Evolutionary conservation across 2,797 vertebrate species (phyloP).

Genomic region (Arrhamphus sclerolepis): DNA sequence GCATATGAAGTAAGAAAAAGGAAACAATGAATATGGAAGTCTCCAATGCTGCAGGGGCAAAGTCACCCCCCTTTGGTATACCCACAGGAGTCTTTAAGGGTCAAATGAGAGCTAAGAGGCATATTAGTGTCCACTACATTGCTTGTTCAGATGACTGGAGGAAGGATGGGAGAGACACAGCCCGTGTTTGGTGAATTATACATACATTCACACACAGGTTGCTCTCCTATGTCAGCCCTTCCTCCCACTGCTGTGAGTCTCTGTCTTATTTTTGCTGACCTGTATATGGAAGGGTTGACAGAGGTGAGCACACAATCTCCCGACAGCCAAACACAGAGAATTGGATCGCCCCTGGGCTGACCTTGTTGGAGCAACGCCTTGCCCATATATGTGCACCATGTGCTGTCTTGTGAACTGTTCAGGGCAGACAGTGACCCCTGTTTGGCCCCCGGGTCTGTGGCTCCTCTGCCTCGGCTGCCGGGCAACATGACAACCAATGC

Average conservation of each 20-base stretch:
- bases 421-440: slow-evolving; percentile 71
- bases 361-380: slow-evolving; percentile 74
- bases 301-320: slow-evolving; percentile 82
- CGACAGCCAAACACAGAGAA: slow-evolving; percentile 80
- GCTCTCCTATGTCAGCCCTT: slow-evolving; percentile 38
- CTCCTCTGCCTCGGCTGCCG: slow-evolving; percentile 53
- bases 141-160: slow-evolving; percentile 42
- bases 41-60: slow-evolving; percentile 62
- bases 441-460: slow-evolving; percentile 50
- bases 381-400: slow-evolving; percentile 69
- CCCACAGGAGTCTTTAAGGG: slow-evolving; percentile 56
- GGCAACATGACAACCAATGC: slow-evolving; percentile 84
- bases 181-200: slow-evolving; percentile 62
- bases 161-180: slow-evolving; percentile 57
- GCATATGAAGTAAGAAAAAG: slow-evolving; percentile 34
- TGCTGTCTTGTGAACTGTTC: slow-evolving; percentile 63
- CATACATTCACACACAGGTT: slow-evolving; percentile 52
- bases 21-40: slow-evolving; percentile 66
- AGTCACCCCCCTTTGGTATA: slow-evolving; percentile 61
- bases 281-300: slow-evolving; percentile 77
- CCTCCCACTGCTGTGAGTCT: slow-evolving; percentile 59
- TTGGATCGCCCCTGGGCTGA: slow-evolving; percentile 83
- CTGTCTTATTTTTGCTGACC: slow-evolving; percentile 79
- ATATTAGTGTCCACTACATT: slow-evolving; percentile 49
- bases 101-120: slow-evolving; percentile 59